Evolutionary conservation across 2,797 vertebrate genomes (phyloP).

Genomic region (Mus spretus): DNA sequence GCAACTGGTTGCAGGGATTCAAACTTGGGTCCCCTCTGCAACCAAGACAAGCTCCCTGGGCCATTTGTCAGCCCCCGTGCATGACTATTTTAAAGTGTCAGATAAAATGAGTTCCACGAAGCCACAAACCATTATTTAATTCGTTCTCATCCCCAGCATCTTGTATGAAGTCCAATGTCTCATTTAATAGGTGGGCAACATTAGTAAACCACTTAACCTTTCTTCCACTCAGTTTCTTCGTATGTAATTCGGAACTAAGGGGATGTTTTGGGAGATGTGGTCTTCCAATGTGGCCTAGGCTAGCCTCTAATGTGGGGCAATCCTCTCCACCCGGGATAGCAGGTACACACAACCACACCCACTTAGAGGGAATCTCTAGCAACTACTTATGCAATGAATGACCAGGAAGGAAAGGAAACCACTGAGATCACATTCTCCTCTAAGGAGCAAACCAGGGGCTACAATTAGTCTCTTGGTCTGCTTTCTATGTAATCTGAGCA

Average conservation of each 20-base stretch:
- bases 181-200: not conserved
- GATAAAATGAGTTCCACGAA: not conserved
- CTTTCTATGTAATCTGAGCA: not conserved
- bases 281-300: not conserved
- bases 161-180: not conserved
- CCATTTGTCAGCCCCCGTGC: not conserved
- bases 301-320: not conserved
- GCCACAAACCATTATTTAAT: not conserved
- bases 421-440: not conserved
- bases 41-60: not conserved
- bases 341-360: not conserved
- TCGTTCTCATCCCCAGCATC: not conserved
- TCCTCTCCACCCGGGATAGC: not conserved
- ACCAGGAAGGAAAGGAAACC: not conserved
- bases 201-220: constrained; percentile 6
- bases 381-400: not conserved
- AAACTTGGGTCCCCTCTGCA: not conserved
- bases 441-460: not conserved
- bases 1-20: not conserved
- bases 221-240: constrained; percentile 30
- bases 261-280: not conserved
- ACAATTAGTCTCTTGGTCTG: not conserved
- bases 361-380: not conserved
- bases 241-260: constrained; percentile 36
- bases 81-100: not conserved